Conservation (phyloP, 2,113 vertebrate genomes). For the Grammomys surdaster region DNA sequence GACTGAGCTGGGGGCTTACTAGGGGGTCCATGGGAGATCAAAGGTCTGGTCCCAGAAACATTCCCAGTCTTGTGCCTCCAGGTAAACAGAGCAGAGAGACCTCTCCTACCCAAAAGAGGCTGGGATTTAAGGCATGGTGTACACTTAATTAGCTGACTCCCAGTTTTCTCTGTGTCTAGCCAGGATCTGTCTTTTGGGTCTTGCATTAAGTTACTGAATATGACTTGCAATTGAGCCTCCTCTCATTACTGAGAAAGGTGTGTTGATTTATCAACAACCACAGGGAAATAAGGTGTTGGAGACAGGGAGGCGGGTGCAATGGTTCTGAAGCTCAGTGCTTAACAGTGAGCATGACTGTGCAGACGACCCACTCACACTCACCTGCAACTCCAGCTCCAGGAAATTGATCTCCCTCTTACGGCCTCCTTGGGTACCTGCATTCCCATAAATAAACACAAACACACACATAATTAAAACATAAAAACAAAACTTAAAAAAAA, state of each 20-base stretch:
- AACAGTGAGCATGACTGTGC: not conserved
- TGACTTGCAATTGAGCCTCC: no score
- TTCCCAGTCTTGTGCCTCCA: not conserved
- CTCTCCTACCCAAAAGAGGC: not conserved
- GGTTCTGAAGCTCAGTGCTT: not conserved
- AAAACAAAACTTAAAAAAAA: not conserved
- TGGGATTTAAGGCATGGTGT: not conserved
- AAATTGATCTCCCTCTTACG: not conserved
- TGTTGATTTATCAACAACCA: not conserved
- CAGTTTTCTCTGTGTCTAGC: not conserved
- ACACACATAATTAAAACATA: not conserved
- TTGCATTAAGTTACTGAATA: not conserved
- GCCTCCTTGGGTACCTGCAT: not conserved
- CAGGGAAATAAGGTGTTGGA: not conserved
- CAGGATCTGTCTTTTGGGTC: fast-evolving
- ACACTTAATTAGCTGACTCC: not conserved
- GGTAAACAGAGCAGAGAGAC: not conserved
- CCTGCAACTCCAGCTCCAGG: not conserved
- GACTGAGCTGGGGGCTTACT: not conserved
- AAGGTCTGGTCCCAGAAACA: not conserved
- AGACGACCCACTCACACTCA: not conserved
- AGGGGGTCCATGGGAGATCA: not conserved
- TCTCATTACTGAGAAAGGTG: not conserved
- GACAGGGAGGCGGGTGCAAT: no score
- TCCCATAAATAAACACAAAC: not conserved